Evolutionary conservation across 2,888 invertebrate genomes (phyloP).

Genomic region (Sesamia inferens): DNA sequence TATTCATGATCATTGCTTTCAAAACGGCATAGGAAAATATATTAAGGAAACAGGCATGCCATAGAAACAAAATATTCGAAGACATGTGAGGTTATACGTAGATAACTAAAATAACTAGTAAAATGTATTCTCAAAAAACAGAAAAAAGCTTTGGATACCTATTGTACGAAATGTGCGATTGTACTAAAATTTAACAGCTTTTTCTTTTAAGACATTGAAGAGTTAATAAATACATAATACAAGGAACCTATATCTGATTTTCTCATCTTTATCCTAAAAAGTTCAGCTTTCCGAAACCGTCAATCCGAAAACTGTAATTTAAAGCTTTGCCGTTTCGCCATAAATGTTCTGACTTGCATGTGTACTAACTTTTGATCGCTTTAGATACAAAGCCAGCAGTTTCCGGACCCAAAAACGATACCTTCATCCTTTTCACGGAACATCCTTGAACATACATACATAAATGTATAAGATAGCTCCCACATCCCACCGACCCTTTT

Average conservation of each 20-base stretch:
- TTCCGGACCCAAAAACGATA: constrained; percentile 60
- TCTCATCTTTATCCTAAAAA: not conserved
- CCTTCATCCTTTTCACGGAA: constrained; percentile 55
- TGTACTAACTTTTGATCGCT: constrained; percentile 50
- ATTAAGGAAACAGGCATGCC: too few species aligned
- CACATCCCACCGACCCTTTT: constrained; percentile 55
- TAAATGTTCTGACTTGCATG: constrained; percentile 31
- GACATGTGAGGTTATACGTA: too few species aligned
- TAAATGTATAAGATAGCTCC: constrained; percentile 43
- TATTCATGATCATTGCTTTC: too few species aligned
- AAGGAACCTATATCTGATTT: not conserved
- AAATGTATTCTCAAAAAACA: not conserved
- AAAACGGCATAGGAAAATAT: too few species aligned
- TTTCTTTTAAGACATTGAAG: not conserved
- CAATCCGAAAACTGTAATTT: constrained; percentile 22
- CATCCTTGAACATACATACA: constrained; percentile 50
- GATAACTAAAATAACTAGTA: not conserved
- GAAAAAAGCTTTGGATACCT: too few species aligned
- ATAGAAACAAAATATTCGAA: too few species aligned
- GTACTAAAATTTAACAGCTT: not conserved
- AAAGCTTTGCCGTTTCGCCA: constrained; percentile 27
- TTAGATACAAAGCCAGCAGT: constrained; percentile 54
- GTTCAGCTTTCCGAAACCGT: not conserved
- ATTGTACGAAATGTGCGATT: too few species aligned
- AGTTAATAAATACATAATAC: not conserved